Conservation (phyloP, 2,113 vertebrate genomes). For the Gymnocephalus cernua region DNA sequence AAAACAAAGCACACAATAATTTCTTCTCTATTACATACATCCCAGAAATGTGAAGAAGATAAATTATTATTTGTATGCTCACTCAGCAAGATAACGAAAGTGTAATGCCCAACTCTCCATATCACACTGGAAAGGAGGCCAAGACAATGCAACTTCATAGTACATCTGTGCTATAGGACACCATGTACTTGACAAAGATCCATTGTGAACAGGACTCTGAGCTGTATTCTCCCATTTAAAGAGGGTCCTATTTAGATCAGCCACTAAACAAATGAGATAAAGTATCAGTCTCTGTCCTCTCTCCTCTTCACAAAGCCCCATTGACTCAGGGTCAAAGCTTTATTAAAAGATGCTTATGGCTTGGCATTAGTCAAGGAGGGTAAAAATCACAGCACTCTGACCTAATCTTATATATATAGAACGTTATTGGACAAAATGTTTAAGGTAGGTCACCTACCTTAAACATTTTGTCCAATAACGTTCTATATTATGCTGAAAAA, state of each 20-base stretch:
- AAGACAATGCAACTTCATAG: slow-evolving; percentile 7
- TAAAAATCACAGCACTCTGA: neutral
- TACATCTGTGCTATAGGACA: slow-evolving; percentile 50
- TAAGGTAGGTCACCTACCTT: neutral
- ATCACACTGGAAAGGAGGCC: slow-evolving; percentile 19
- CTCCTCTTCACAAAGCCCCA: slow-evolving; percentile 23
- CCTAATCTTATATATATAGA: no score
- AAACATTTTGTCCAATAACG: neutral
- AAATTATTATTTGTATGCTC: neutral
- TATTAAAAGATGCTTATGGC: neutral
- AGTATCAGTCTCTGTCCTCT: slow-evolving; percentile 22
- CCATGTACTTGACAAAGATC: slow-evolving; percentile 52
- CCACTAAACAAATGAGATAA: slow-evolving; percentile 42
- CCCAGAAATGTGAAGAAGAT: neutral
- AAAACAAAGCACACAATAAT: neutral
- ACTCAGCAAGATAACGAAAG: neutral
- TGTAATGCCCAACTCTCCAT: neutral
- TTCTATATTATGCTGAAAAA: neutral
- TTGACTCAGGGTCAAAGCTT: neutral
- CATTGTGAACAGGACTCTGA: slow-evolving; percentile 48
- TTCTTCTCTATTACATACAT: neutral
- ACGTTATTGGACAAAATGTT: no score
- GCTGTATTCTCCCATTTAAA: slow-evolving; percentile 44
- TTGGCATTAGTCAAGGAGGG: no score
- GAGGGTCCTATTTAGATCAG: slow-evolving; percentile 26